phyloP scores from a whole-genome alignment of 2,113 vertebrate species.

The Myocastor coypus region DNA sequence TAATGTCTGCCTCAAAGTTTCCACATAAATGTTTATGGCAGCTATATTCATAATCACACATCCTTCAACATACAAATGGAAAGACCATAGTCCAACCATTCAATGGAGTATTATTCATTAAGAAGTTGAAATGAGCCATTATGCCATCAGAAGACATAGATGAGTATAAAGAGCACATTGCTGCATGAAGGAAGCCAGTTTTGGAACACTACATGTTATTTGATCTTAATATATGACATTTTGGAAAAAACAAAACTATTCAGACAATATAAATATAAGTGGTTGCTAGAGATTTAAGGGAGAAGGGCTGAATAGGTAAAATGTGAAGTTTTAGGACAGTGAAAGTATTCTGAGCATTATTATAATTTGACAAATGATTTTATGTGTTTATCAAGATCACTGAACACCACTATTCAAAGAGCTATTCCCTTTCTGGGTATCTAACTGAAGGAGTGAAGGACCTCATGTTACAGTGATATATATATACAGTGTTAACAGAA shows the following conservation, averaged over 20 bases:
- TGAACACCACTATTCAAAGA: constrained; percentile 12
- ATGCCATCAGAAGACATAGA: background rate
- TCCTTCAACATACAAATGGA: background rate
- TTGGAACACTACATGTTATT: background rate
- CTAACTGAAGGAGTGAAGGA: background rate
- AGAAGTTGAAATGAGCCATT: background rate
- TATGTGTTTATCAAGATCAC: background rate
- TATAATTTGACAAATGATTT: constrained; percentile 20
- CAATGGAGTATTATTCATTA: background rate
- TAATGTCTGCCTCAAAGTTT: background rate
- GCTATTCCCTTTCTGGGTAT: background rate
- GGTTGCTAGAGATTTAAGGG: background rate
- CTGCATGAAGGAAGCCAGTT: background rate
- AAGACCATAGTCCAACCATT: background rate
- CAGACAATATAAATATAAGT: constrained; percentile 4
- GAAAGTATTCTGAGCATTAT: background rate
- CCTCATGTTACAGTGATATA: background rate
- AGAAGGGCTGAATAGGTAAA: background rate
- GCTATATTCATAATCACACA: background rate
- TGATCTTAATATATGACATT: background rate
- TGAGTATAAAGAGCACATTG: background rate
- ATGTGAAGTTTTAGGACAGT: background rate
- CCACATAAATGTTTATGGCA: background rate
- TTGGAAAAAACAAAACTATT: background rate
- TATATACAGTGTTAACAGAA: background rate